phyloP scores from a whole-genome alignment of 2,113 vertebrate species.

The Tamias sibiricus region DNA sequence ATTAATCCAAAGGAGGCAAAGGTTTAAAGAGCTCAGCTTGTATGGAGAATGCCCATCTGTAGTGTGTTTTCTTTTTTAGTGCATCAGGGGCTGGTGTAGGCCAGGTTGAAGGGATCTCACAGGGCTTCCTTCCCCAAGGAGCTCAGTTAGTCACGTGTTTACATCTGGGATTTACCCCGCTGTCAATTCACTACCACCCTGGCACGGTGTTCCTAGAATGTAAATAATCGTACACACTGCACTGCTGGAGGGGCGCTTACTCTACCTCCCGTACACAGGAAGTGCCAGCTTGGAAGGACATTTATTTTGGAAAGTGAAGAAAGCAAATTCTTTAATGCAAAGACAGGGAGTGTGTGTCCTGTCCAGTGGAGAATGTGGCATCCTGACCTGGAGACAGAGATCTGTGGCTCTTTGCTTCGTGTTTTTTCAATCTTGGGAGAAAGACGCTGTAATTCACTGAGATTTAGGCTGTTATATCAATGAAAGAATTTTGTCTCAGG shows the following conservation, averaged over 20 bases:
- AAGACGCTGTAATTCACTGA: neutral
- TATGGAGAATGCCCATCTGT: neutral
- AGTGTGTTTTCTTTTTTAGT: neutral
- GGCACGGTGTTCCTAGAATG: neutral
- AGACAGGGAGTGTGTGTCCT: no score
- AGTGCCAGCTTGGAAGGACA: neutral
- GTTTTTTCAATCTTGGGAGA: slow-evolving; percentile 47
- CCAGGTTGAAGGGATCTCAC: neutral
- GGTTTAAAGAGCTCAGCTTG: neutral
- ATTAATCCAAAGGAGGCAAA: neutral
- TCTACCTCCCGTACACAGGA: neutral
- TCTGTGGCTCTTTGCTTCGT: neutral
- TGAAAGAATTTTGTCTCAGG: neutral
- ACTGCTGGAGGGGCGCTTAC: neutral
- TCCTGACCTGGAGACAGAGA: neutral
- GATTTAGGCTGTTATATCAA: neutral
- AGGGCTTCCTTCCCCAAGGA: neutral
- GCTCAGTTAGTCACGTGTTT: neutral
- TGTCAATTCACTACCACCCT: neutral
- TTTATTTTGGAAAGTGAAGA: neutral
- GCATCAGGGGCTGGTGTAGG: neutral
- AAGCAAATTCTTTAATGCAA: no score
- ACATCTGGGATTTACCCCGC: neutral
- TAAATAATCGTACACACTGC: neutral
- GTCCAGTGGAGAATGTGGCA: neutral